Evolutionary conservation across 2,888 invertebrate species (phyloP).

Genomic region (Spodoptera exigua): DNA sequence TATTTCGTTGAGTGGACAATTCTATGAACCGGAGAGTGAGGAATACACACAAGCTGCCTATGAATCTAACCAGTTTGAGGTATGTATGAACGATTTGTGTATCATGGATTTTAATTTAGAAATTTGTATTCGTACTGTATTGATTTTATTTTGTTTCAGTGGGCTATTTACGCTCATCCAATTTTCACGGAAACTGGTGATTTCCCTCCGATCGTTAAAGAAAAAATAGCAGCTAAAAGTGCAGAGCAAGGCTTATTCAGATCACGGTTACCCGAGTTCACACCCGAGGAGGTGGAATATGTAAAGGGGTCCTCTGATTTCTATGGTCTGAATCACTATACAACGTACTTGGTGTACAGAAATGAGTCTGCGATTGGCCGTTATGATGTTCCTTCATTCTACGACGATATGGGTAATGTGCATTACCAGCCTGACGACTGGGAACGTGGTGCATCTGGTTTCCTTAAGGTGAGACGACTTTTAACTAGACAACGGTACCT

Average conservation of each 20-base stretch:
- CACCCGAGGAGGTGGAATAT: slow-evolving; percentile 88
- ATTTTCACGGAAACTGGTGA: slow-evolving; percentile 90
- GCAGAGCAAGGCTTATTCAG: slow-evolving; percentile 86
- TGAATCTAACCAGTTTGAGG: slow-evolving; percentile 82
- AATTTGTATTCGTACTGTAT: no score
- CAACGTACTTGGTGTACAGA: slow-evolving; percentile 79
- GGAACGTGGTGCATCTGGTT: slow-evolving; percentile 24
- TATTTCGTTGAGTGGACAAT: slow-evolving; percentile 59
- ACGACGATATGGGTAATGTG: slow-evolving; percentile 61
- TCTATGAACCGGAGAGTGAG: slow-evolving; percentile 79
- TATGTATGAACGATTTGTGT: slow-evolving; percentile 41
- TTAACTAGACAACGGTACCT: not conserved
- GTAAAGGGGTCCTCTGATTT: slow-evolving; percentile 90
- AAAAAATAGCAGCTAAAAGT: slow-evolving; percentile 88
- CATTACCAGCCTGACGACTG: slow-evolving; percentile 32
- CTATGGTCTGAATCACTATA: slow-evolving; percentile 92
- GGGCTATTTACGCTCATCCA: slow-evolving; percentile 90
- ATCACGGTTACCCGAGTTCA: slow-evolving; percentile 90
- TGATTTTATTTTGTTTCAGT: slow-evolving; percentile 62
- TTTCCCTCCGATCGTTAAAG: slow-evolving; percentile 90
- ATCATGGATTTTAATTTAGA: slow-evolving; percentile 4
- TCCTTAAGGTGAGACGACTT: slow-evolving; percentile 41
- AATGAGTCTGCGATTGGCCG: slow-evolving; percentile 60
- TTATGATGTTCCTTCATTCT: slow-evolving; percentile 59
- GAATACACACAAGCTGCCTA: slow-evolving; percentile 83